These are phyloP conservation scores for Falco concolor DNA, from an alignment of 2,797 vertebrate genomes.

Conservation along the genomic window DNA sequence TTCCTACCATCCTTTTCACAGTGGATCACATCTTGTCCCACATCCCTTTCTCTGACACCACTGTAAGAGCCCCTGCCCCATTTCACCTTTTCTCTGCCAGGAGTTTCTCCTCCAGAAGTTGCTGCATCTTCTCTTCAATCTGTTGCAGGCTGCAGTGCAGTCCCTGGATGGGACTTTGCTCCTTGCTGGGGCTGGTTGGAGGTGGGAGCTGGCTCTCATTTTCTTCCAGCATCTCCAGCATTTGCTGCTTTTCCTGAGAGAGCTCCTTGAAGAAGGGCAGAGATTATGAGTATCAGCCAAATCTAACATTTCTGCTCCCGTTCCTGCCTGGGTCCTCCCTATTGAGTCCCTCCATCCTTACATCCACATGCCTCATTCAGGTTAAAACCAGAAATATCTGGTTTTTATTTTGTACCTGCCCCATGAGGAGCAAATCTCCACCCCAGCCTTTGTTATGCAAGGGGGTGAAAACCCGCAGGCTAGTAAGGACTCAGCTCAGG, in stretches of 20 bases:
- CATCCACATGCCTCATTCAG: not conserved
- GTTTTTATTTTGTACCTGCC: not conserved
- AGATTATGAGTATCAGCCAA: not conserved
- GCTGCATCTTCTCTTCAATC: slow-evolving; percentile 92
- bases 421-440: not conserved
- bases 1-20: slow-evolving; percentile 72
- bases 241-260: slow-evolving; percentile 88
- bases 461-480: not conserved
- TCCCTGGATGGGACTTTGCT: slow-evolving; percentile 66
- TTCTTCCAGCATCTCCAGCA: slow-evolving; percentile 83
- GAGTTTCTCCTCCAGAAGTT: slow-evolving; percentile 87
- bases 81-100: slow-evolving; percentile 86
- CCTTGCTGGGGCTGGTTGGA: slow-evolving; percentile 46
- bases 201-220: slow-evolving; percentile 68
- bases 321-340: not conserved
- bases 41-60: not conserved
- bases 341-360: not conserved
- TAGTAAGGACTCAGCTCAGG: not conserved
- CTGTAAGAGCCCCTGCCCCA: not conserved
- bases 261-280: slow-evolving; percentile 78
- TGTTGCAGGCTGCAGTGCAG: slow-evolving; percentile 83
- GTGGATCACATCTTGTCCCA: slow-evolving; percentile 62
- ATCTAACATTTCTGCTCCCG: not conserved
- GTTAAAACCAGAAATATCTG: not conserved
- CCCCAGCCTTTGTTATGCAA: rapidly evolving